Percentiles rank a stretch among this genome's conserved stretches.
These are phyloP conservation scores for Lycia hirtaria DNA, from an alignment of 2,888 invertebrate genomes.

Conservation along the genomic window DNA sequence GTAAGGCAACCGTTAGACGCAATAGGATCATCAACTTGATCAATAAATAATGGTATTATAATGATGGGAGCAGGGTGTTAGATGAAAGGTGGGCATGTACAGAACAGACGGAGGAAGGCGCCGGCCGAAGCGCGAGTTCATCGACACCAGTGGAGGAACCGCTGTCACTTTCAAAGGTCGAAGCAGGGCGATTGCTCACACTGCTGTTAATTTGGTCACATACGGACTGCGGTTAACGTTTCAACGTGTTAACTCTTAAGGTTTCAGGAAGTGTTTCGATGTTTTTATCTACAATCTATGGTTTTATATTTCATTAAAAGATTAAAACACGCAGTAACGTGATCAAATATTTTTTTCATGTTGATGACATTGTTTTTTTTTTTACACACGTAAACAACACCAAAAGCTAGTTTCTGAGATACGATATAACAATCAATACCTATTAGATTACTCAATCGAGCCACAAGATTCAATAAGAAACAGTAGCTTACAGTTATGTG, in stretches of 20 bases:
- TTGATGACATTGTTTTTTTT: not conserved
- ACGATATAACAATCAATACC: conserved; percentile 6
- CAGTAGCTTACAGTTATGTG: conserved; percentile 26
- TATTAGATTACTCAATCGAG: conserved; percentile 21
- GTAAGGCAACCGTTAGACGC: conserved; percentile 50
- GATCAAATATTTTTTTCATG: too few relatives aligned
- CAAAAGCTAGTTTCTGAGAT: not conserved
- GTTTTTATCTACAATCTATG: not conserved
- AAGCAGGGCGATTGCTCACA: conserved; percentile 51
- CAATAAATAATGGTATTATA: conserved; percentile 55
- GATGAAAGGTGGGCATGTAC: conserved; percentile 66
- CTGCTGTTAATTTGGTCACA: conserved; percentile 17
- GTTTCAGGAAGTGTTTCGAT: not conserved
- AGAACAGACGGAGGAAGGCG: conserved; percentile 59
- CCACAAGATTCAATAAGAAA: conserved; percentile 22
- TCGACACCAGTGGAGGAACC: conserved; percentile 69
- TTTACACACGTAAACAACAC: not conserved
- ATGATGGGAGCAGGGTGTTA: conserved; percentile 63
- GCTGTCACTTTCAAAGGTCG: conserved; percentile 84
- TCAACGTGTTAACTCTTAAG: not conserved
- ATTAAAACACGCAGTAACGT: not conserved
- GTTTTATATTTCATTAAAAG: conserved; percentile 2
- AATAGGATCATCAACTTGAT: conserved; percentile 56
- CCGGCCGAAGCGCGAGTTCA: conserved; percentile 61
- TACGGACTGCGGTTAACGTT: not conserved